Conservation (phyloP, 1,140 invertebrate species). For the Bombus turneri region DNA sequence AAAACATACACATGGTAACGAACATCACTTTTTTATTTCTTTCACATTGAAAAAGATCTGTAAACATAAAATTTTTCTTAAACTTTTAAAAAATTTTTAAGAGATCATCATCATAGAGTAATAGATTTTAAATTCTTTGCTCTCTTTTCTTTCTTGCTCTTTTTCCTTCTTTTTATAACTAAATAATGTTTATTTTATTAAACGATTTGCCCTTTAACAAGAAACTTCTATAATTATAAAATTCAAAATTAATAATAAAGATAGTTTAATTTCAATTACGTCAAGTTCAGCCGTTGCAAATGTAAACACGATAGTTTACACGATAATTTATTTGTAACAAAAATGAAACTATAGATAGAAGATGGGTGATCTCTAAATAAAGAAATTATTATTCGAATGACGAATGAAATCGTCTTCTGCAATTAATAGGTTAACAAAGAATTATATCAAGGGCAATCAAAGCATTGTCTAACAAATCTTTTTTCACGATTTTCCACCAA, state of each 20-base stretch:
- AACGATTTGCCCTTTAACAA: background rate
- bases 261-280: background rate
- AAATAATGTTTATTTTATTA: slow-evolving; percentile 9
- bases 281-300: background rate
- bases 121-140: background rate
- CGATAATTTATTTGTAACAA: background rate
- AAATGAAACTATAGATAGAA: background rate
- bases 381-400: background rate
- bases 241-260: background rate
- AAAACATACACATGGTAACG: slow-evolving; percentile 9
- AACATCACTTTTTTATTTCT: slow-evolving; percentile 38
- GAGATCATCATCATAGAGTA: slow-evolving; percentile 15
- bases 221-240: background rate
- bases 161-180: background rate
- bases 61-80: slow-evolving; percentile 45
- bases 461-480: background rate
- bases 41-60: slow-evolving; percentile 30
- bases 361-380: background rate
- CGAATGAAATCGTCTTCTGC: background rate
- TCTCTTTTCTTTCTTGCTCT: background rate
- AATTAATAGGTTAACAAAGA: slow-evolving; percentile 6
- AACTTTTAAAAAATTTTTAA: slow-evolving; percentile 12
- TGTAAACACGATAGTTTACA: background rate
- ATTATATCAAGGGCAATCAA: slow-evolving; percentile 4
- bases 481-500: slow-evolving; percentile 82